These are phyloP conservation scores for Hydropotes inermis DNA, from an alignment of 2,113 vertebrate species.

Conservation along the genomic window DNA sequence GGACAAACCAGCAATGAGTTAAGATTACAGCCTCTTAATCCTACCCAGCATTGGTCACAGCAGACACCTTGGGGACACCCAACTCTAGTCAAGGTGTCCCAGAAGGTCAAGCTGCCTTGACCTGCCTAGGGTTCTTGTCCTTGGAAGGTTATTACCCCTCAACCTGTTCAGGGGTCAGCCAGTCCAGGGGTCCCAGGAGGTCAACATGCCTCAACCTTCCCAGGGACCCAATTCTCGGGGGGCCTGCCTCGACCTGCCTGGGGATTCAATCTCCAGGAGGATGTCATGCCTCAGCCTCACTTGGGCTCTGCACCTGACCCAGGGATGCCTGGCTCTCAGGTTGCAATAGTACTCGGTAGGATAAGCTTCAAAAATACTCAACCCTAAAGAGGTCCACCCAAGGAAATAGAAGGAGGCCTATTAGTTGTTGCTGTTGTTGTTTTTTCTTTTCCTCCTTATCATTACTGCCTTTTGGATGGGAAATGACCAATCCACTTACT, in stretches of 20 bases:
- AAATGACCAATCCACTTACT: not conserved
- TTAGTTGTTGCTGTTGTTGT: not conserved
- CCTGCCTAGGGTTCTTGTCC: not conserved
- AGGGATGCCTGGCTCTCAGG: not conserved
- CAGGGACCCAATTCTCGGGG: not conserved
- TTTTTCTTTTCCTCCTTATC: not conserved
- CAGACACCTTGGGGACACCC: not conserved
- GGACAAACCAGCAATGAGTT: not conserved
- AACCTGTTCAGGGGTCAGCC: not conserved
- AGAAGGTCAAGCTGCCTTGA: not conserved
- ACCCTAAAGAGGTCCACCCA: not conserved
- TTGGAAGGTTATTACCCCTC: not conserved
- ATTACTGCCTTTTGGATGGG: not conserved
- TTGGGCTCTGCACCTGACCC: not conserved
- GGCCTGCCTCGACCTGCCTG: not conserved
- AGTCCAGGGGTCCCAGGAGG: not conserved
- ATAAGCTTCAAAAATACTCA: not conserved
- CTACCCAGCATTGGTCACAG: not conserved
- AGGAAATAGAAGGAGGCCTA: not conserved
- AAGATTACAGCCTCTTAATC: not conserved
- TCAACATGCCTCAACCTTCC: not conserved
- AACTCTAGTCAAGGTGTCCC: not conserved
- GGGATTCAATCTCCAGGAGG: not conserved
- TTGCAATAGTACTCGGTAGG: not conserved
- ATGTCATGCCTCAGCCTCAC: not conserved